Percentiles rank a stretch among this genome's conserved stretches.
Evolutionary conservation across 1,140 invertebrate species (phyloP).

Genomic region (Bradysia coprophila): DNA sequence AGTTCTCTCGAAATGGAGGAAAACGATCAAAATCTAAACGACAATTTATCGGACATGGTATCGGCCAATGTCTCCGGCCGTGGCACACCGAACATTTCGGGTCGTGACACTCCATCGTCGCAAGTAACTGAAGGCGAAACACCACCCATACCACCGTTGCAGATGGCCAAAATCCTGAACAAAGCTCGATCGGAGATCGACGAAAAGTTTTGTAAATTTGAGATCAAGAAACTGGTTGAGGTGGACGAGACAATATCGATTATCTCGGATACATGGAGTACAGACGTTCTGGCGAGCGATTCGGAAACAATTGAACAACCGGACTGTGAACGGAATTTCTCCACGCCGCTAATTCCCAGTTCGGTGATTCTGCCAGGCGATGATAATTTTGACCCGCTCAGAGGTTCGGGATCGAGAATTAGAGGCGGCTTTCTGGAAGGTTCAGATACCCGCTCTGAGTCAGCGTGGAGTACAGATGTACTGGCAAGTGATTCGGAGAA

Average conservation of each 20-base stretch:
- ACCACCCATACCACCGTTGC: slow-evolving; percentile 25
- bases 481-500: slow-evolving; percentile 86
- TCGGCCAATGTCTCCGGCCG: slow-evolving; percentile 88
- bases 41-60: slow-evolving; percentile 91
- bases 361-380: slow-evolving; percentile 21
- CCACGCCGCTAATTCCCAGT: slow-evolving; percentile 20
- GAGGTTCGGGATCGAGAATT: slow-evolving; percentile 2
- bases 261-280: slow-evolving; percentile 95
- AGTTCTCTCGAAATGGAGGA: slow-evolving; percentile 78
- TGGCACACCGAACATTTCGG: slow-evolving; percentile 56
- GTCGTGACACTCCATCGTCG: slow-evolving; percentile 86
- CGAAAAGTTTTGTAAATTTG: slow-evolving; percentile 98
- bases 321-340: slow-evolving; percentile 32
- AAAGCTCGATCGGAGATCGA: slow-evolving; percentile 82
- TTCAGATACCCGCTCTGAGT: slow-evolving; percentile 81
- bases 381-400: slow-evolving; percentile 16
- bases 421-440: slow-evolving; percentile 33
- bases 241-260: slow-evolving; percentile 87
- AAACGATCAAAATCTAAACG: slow-evolving; percentile 53
- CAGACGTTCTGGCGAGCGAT: slow-evolving; percentile 87
- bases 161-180: slow-evolving; percentile 40
- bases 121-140: slow-evolving; percentile 66
- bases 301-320: slow-evolving; percentile 67
- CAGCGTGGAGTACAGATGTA: slow-evolving; percentile 93
- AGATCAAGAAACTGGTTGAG: slow-evolving; percentile 75